Base-by-base conservation (phyloP, 2,113 vertebrate species). In the Pelobates fuscus region DNA sequence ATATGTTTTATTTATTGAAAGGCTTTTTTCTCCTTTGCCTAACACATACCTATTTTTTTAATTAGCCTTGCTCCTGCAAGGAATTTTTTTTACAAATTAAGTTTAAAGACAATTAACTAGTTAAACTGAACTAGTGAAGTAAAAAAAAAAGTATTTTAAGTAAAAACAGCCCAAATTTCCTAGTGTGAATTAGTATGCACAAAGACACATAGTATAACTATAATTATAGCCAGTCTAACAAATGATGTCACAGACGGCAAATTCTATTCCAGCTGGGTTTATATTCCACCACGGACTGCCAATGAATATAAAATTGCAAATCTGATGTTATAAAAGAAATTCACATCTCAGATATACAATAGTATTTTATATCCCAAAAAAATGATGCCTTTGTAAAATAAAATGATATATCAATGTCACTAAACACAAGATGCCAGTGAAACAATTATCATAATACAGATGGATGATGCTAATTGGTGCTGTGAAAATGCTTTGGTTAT, bases 251-350 rank as follows among this genome's bases (percentile, higher is more conserved):
- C 46, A 3, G 20, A 29, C 61, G 20, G 5, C n/a, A 55, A 46
- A 65, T 52, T 71, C 58, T 15, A 7, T 10, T 27, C 61, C 71
- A 73, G 71, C 71, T 73, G 71, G n/a, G 46, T 12, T 54, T 21
- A 37, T 20, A 57, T 37, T 5, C 27, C 46, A 27, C 27, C 60
- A 37, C 61, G 49, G 27, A 26, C 21, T 29, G 26, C 17, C 8
- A 12, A 57, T 20, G 23, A 23, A 61, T 41, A 41, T 24, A 46
- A 65, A 54, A 65, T 41, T 73, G 46, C 37, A 61, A 62, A 29
- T 44, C 37, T 26, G 43, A 61, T 71, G 58, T 32, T 20, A 20
- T 6, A 29, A 55, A 71, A 24, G 25, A 71, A 21, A 61, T 46
- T 21, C 59, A 26, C 54, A 59, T 54, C 58, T 12, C 24, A 69